Evolutionary conservation across 2,113 vertebrate genomes (phyloP).

Genomic region (Proterorhinus semilunaris): DNA sequence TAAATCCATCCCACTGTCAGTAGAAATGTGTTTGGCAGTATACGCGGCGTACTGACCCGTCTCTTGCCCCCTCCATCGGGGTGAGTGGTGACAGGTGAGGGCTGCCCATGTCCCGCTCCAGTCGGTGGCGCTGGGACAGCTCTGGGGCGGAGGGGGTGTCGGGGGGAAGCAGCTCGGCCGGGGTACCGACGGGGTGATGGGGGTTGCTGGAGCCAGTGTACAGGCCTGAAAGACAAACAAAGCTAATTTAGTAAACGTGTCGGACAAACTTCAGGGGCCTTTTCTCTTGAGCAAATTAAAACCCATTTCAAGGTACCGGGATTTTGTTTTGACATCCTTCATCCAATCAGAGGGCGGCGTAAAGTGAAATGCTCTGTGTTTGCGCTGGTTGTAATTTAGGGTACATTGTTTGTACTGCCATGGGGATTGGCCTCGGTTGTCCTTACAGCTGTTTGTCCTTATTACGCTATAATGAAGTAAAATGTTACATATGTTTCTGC

Average conservation of each 20-base stretch:
- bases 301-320: conserved; percentile 64
- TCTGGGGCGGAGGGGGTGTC: conserved; percentile 67
- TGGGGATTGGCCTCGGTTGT: conserved; percentile 42
- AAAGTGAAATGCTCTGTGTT: conserved; percentile 63
- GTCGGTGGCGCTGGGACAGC: conserved; percentile 78
- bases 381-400: conserved; percentile 68
- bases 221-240: conserved; percentile 86
- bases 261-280: conserved; percentile 54
- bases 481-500: conserved; percentile 54
- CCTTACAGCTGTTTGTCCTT: conserved; percentile 46
- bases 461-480: conserved; percentile 54
- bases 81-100: conserved; percentile 85
- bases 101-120: conserved; percentile 81
- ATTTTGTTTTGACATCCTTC: conserved; percentile 74
- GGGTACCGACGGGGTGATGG: conserved; percentile 73
- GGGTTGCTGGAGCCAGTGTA: conserved; percentile 81
- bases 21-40: neutral
- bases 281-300: conserved; percentile 66
- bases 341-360: conserved; percentile 63
- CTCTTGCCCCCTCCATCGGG: conserved; percentile 77
- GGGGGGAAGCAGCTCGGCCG: conserved; percentile 78
- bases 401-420: conserved; percentile 58
- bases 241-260: conserved; percentile 62
- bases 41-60: conserved; percentile 80
- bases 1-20: no score